phyloP scores from a whole-genome alignment of 2,113 vertebrate species.

The Solea senegalensis region DNA sequence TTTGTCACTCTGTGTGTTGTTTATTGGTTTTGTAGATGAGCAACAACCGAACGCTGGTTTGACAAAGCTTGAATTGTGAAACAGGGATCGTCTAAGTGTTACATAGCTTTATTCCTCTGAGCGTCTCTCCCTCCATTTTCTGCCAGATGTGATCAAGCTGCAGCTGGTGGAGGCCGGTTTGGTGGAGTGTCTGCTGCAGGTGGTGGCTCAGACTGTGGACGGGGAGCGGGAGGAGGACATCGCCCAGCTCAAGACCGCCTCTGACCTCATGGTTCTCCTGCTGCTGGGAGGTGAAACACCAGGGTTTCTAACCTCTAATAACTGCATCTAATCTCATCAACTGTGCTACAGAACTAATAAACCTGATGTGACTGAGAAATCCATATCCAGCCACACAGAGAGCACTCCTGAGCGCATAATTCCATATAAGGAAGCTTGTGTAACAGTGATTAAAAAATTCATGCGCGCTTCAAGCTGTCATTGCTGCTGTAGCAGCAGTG shows the following conservation, averaged over 20 bases:
- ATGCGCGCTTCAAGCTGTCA: not conserved
- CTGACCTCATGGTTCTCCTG: constrained; percentile 97
- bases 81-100: no score
- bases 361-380: not conserved
- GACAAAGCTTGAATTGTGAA: no score
- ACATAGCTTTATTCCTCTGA: not conserved
- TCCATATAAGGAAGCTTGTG: not conserved
- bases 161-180: constrained; percentile 97
- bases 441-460: constrained; percentile 6
- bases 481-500: not conserved
- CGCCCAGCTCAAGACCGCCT: constrained; percentile 95
- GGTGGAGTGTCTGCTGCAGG: constrained; percentile 94
- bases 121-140: not conserved
- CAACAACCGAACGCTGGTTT: no score
- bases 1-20: no score
- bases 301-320: not conserved
- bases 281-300: constrained; percentile 89
- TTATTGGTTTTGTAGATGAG: not conserved
- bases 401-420: not conserved
- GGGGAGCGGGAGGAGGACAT: constrained; percentile 93
- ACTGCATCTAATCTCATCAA: not conserved
- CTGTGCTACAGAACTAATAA: not conserved
- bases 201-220: constrained; percentile 92
- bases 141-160: constrained; percentile 93
- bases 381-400: not conserved